phyloP scores from a whole-genome alignment of 2,797 vertebrate species.

The Poecile montanus region DNA sequence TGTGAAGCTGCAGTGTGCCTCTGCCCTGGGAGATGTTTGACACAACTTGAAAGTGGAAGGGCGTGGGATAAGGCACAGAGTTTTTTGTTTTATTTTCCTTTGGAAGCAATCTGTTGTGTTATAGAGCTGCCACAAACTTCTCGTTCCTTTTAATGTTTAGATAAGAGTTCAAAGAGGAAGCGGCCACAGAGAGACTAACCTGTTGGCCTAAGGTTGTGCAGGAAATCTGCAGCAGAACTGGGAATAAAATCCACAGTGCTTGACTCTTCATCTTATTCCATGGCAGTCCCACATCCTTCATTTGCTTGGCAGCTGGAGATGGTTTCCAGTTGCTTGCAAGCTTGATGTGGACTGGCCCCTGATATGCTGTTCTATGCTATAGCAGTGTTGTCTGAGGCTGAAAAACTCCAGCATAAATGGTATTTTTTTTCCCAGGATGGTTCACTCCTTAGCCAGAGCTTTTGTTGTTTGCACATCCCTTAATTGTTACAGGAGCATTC shows the following conservation, averaged over 20 bases:
- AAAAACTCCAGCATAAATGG: not conserved
- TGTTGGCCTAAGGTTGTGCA: not conserved
- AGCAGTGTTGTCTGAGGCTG: not conserved
- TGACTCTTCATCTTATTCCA: not conserved
- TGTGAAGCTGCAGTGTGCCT: not conserved
- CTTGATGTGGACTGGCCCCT: not conserved
- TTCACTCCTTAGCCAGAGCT: slow-evolving; percentile 1
- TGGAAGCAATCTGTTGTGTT: slow-evolving; percentile 9
- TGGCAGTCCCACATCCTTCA: not conserved
- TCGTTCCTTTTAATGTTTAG: slow-evolving; percentile 35
- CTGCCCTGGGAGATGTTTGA: not conserved
- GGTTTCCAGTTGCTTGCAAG: not conserved
- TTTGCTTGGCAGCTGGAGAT: slow-evolving; percentile 14
- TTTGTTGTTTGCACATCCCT: slow-evolving; percentile 57
- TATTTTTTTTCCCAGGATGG: not conserved
- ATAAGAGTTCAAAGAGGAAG: slow-evolving; percentile 32
- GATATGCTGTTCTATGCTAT: not conserved
- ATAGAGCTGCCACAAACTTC: not conserved
- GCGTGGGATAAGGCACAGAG: not conserved
- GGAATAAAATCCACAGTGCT: not conserved
- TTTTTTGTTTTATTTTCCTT: not conserved
- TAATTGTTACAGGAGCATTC: slow-evolving; percentile 62
- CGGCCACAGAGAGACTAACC: not conserved
- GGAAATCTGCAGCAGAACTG: slow-evolving; percentile 33
- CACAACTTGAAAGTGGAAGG: not conserved